Base-by-base conservation (phyloP, 2,797 vertebrate species). In the Oreochromis mossambicus region DNA sequence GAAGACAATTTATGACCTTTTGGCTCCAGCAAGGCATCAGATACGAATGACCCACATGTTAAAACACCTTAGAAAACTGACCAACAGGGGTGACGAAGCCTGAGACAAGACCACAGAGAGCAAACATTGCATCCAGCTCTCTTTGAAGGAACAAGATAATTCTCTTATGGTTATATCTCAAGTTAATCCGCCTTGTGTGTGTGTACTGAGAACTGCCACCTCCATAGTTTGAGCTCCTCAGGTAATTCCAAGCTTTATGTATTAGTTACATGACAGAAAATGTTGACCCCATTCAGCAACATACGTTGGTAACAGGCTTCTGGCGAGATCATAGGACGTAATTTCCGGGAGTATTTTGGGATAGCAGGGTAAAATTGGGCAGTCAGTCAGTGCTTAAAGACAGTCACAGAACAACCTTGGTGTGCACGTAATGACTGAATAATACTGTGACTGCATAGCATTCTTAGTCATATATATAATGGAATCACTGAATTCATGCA, bases 261-360 rank as follows among this genome's bases (percentile, higher is more conserved):
- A 68, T 34, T 75, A 66, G 55, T 83, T 86, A 83, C 82, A 52
- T 88, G 56, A 75, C 26, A 78, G 79, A 82, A 63, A 51, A 61
- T 36, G 24, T 10, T 88, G 87, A 85, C 89, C 85, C 51, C 29
- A 38, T 90, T 87, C 80, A 85, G 79, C 78, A 4, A 38, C 58
- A 63, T 83, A 87, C 78, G 21, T 78, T 50, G 32, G 73, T 70
- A 43, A 82, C 48, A 46, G 86, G 85, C 48, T 61, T 83, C 48
- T 52, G 82, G 34, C 54, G 3, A 51, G 36, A 86, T 85, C 82
- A 54, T 79, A 55, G 82, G 77, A 83, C 73, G 52, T 56, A 79
- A 88, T 89, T 92, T 83, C 38, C 7, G 3, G 29, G 54, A 76
- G 58, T 26, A 24, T 46, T 70, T 46, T 21, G 43, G 38, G 15